Evolutionary conservation across 2,888 invertebrate genomes (phyloP), one percentile per base, ranked within the genome.

Genomic region (Drosophila eohydei): DNA sequence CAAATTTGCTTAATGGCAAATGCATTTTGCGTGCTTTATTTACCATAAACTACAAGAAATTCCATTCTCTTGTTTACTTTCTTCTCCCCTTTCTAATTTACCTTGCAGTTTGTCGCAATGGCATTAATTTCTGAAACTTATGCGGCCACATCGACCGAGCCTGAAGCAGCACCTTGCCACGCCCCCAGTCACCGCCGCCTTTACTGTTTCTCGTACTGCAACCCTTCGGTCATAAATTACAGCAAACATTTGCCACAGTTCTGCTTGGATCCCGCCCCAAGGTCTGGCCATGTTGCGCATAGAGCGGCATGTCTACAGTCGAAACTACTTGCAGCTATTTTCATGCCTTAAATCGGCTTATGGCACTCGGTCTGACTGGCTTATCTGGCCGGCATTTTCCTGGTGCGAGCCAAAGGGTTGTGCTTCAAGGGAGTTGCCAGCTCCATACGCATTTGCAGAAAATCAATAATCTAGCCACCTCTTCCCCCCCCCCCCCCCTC

Each of bases 181-280:
- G 30, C 48, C n/a, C 48, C 28, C 28, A 30, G n/a, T 2, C 30
- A 5, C n/a, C 30, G 9, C 5, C 43, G 9, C 57, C 57, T 14
- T 8, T 48, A 3, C 46, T 40, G 9, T 14, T 48, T 11, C 36
- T 51, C 28, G 14, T 43, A 56, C 58, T 57, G 52, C 28, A 38
- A 26, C 54, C 38, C 41, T 51, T 21, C 66, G 54, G 80, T 68
- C 75, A 89, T 89, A 86, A 86, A 89, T 87, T 89, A 80, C 87
- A 73, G 78, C 76, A 83, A 86, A 74, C 81, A 87, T 88, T 85
- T 81, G 89, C 84, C 84, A 88, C 81, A 88, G 86, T 88, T 84
- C 88, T 81, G 88, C 62, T 63, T 59, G 69, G 16, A 5, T 9
- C 32, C 48, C 50, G 40, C 64, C 59, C 69, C 56, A 34, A 50